Percentiles rank a stretch among this genome's conserved stretches.
These are phyloP conservation scores for Acanthiza pusilla DNA, from an alignment of 2,797 vertebrate genomes.

Conservation along the genomic window DNA sequence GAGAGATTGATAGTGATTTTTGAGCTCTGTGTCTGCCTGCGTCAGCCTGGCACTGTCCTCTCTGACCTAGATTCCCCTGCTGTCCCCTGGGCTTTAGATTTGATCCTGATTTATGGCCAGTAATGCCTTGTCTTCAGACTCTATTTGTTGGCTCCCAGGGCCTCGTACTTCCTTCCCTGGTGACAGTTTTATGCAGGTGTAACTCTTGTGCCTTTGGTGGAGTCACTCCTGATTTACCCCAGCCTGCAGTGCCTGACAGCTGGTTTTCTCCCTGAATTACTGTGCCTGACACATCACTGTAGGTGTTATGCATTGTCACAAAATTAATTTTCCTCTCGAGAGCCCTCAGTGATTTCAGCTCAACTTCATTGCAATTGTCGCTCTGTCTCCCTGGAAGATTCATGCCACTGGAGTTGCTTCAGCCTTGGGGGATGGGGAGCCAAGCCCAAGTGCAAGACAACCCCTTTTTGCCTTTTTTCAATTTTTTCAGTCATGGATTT, in stretches of 20 bases:
- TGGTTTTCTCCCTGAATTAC: slow-evolving; percentile 13
- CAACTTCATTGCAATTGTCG: neutral
- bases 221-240: neutral
- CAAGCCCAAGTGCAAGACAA: neutral
- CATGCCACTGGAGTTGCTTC: neutral
- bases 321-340: slow-evolving; percentile 33
- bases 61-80: slow-evolving; percentile 1
- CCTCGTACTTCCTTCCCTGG: neutral
- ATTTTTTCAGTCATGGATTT: neutral
- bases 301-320: neutral
- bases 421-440: neutral
- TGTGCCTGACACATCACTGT: neutral
- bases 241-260: neutral
- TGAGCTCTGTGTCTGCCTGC: neutral
- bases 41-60: neutral
- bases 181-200: neutral
- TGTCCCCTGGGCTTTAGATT: neutral
- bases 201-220: neutral
- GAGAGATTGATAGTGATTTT: neutral
- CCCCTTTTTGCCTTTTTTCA: neutral
- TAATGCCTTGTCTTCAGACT: neutral
- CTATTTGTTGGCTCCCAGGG: neutral
- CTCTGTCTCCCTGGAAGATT: slow-evolving; percentile 4
- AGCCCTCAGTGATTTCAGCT: slow-evolving; percentile 24
- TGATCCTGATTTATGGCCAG: neutral